phyloP scores from a whole-genome alignment of 2,797 vertebrate species.

The Parauchenoglanis punctatus region DNA sequence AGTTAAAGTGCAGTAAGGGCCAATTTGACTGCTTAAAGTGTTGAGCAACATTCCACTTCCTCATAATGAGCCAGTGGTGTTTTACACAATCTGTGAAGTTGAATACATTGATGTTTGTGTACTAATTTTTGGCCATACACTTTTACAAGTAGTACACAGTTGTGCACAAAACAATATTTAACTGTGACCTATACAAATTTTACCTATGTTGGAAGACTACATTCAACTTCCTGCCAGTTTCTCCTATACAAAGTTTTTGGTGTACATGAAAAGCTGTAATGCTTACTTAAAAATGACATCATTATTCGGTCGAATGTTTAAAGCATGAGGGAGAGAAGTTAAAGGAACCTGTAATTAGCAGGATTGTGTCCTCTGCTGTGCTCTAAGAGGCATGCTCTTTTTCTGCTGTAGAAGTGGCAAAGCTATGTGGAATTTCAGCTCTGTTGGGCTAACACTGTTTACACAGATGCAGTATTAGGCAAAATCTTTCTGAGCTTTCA shows the following conservation, averaged over 20 bases:
- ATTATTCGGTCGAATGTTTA: conserved; percentile 15
- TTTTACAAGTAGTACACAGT: background rate
- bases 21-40: background rate
- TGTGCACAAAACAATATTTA: background rate
- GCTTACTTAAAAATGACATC: conserved; percentile 5
- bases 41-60: background rate
- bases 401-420: conserved; percentile 37
- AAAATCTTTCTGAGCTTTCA: conserved; percentile 24
- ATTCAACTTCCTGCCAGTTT: background rate
- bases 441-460: conserved; percentile 42
- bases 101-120: background rate
- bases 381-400: conserved; percentile 25
- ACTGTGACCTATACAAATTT: background rate
- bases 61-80: background rate
- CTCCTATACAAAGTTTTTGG: background rate
- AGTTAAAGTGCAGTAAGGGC: background rate
- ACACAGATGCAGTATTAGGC: conserved; percentile 47
- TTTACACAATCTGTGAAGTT: conserved; percentile 17
- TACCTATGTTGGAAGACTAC: background rate
- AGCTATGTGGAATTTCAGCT: conserved; percentile 49
- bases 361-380: conserved; percentile 16
- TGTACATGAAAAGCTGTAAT: conserved; percentile 1
- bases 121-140: background rate
- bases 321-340: background rate
- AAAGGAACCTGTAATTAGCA: conserved; percentile 13